phyloP scores from a whole-genome alignment of 2,888 invertebrate genomes.

The Amphipyra tragopoginis region DNA sequence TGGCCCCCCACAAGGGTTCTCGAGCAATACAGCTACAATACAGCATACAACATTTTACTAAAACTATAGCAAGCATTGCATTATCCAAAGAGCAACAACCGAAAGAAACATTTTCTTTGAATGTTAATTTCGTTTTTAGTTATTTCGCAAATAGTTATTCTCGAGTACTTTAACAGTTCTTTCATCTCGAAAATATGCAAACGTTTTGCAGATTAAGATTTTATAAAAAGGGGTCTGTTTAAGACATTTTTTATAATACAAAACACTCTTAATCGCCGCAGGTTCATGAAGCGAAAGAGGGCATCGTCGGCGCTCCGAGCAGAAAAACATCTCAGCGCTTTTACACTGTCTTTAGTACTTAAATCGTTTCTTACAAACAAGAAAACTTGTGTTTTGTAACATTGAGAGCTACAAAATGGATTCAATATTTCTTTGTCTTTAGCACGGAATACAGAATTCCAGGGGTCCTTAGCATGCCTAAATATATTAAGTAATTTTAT shows the following conservation, averaged over 20 bases:
- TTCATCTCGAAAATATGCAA: conserved; percentile 4
- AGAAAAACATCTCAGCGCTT: conserved; percentile 15
- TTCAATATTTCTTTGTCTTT: too few species aligned
- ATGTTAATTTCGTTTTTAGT: too few species aligned
- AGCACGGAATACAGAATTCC: too few species aligned
- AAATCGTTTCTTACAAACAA: conserved; percentile 4
- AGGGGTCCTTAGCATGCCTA: too few species aligned
- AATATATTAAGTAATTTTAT: too few species aligned
- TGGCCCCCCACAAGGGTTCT: too few species aligned
- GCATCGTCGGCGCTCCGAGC: neutral
- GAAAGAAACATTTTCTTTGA: too few species aligned
- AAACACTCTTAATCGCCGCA: conserved; percentile 27
- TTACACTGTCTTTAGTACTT: conserved; percentile 1
- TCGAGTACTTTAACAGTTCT: neutral
- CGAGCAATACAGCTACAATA: too few species aligned
- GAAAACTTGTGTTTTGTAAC: neutral
- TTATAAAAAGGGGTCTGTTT: conserved; percentile 4
- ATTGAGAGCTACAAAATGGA: neutral
- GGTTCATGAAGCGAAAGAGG: conserved; percentile 30
- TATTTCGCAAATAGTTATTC: too few species aligned
- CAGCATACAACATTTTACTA: too few species aligned
- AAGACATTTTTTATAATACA: conserved; percentile 15
- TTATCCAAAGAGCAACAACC: too few species aligned
- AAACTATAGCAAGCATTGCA: too few species aligned
- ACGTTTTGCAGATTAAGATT: conserved; percentile 18